A percentile compares a stretch with the other conserved stretches of the same genome.
phyloP scores from a whole-genome alignment of 2,888 invertebrate genomes.

The Mythimna ferrago region DNA sequence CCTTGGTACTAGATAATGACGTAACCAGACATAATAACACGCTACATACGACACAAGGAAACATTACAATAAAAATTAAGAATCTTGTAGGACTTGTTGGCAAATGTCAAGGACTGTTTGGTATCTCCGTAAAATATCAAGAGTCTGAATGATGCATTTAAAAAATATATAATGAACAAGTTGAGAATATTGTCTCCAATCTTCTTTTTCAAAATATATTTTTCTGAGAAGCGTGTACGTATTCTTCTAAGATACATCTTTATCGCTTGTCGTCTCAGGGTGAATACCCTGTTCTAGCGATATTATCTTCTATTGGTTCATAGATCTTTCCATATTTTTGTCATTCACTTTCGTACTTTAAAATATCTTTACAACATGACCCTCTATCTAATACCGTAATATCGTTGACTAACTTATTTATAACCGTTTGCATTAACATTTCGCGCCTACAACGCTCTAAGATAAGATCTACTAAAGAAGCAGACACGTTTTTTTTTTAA shows the following conservation, averaged over 20 bases:
- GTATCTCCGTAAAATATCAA: neutral
- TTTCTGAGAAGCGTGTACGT: neutral
- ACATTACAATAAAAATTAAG: conserved; percentile 25
- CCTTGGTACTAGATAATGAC: conserved; percentile 14
- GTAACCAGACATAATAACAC: conserved; percentile 10
- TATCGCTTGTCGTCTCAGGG: neutral
- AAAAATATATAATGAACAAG: neutral
- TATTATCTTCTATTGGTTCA: neutral
- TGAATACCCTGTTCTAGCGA: neutral
- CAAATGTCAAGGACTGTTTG: conserved; percentile 53
- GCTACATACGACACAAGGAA: conserved; percentile 19
- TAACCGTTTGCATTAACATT: neutral
- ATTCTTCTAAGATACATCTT: neutral
- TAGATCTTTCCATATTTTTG: neutral
- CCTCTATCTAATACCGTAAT: neutral
- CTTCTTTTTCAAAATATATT: neutral
- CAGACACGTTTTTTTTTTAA: neutral
- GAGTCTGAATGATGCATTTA: neutral
- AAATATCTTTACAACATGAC: too few species aligned
- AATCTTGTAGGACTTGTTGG: conserved; percentile 30
- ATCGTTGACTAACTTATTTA: neutral
- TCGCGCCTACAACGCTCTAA: neutral
- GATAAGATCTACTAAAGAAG: conserved; percentile 1
- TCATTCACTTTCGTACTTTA: neutral
- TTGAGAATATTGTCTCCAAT: neutral